Base-by-base conservation (phyloP, 92 coral and sea anemone genomes). In the Plumapathes pennacea region DNA sequence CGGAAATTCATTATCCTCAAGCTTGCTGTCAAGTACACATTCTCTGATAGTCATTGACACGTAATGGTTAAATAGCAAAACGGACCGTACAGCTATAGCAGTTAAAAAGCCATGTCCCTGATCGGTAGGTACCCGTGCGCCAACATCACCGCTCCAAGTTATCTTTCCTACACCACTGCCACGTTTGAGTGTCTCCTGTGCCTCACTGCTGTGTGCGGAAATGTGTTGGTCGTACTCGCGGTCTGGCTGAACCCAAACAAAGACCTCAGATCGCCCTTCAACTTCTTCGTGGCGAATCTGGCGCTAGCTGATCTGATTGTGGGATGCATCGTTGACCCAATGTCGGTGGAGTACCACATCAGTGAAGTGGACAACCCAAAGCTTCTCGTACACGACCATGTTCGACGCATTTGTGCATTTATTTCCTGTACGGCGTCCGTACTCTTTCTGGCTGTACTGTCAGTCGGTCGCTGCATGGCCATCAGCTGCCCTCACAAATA, bases 341-440 rank as follows among this genome's bases (percentile, higher is more conserved):
- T 78, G 51, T 53, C 73, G 5, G 34, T 67, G 5, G 80, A 30
- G 17, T 72, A 31, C 33, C 78, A 68, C 32, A 10, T 72, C 4
- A 68, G 76, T 15, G n/a, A n/a, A n/a, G n/a, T n/a, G n/a, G 60
- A 54, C 27, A 46, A 17, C 24, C n/a, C 60, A 0, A 39, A n/a
- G 1, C 42, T 71, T 25, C 58, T 59, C 18, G 25, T 37, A 5
- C 38, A 67, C 58, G 81, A 72, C 14, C 49, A 64, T 54, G 75
- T 81, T 0, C 71, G 90, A 32, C 83, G 90, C 8, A 74, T 90
- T 13, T 76, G 88, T 0, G 71, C 51, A 20, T 81, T 90, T 36
- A 83, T 87, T 1, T 85, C 97, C 1, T 50, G 74, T 20, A 90
- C 96, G 0, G 97, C 91, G 2, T 90, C 97, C 11, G 52, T 90